Conservation (phyloP, 2,113 vertebrate genomes). For the Holacanthus passer region DNA sequence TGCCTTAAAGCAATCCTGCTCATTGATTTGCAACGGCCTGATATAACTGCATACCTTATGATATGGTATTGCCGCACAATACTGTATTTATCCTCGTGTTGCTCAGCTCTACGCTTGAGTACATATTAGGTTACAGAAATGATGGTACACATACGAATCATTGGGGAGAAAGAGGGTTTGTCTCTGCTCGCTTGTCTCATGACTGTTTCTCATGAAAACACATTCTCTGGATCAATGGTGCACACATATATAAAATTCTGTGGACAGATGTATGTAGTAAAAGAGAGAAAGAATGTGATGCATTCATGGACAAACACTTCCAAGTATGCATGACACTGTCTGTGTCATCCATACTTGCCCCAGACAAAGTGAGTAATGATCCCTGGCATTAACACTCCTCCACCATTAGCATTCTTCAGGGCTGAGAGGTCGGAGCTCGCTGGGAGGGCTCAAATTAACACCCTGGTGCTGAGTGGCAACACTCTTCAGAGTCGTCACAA, state of each 20-base stretch:
- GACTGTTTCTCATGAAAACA: not conserved
- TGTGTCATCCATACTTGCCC: constrained; percentile 36
- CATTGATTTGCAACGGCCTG: not conserved
- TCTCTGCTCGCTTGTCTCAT: not conserved
- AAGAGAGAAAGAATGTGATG: not conserved
- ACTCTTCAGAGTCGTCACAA: constrained; percentile 68
- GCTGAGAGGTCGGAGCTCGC: constrained; percentile 50
- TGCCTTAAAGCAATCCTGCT: not conserved
- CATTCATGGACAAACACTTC: constrained; percentile 6
- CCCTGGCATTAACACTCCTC: constrained; percentile 59
- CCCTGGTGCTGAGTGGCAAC: constrained; percentile 74
- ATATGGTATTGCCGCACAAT: not conserved
- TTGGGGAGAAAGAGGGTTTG: constrained; percentile 13
- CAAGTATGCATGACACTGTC: constrained; percentile 4
- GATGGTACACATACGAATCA: constrained; percentile 3
- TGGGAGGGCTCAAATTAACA: constrained; percentile 78
- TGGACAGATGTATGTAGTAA: not conserved
- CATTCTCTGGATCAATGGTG: not conserved
- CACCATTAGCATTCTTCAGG: constrained; percentile 73
- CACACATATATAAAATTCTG: not conserved
- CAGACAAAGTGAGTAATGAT: constrained; percentile 62
- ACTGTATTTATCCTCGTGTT: not conserved
- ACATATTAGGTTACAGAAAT: constrained; percentile 10
- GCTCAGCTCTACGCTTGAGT: not conserved
- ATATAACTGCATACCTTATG: not conserved